A percentile compares a stretch with the other conserved stretches of the same genome.
Conservation (phyloP, 2,797 vertebrate genomes). For the Anas capensis region DNA sequence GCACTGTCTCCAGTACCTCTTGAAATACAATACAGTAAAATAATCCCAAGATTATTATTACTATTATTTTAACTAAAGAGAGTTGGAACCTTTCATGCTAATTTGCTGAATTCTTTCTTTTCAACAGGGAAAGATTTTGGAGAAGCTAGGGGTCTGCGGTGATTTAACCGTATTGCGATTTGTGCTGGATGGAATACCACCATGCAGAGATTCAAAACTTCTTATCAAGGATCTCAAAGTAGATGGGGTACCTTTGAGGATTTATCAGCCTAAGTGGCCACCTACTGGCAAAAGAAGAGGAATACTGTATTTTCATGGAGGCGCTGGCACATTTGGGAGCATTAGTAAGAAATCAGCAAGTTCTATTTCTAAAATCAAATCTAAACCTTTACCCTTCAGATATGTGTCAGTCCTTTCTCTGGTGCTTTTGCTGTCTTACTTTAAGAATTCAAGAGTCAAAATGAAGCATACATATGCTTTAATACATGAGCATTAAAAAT, state of each 20-base stretch:
- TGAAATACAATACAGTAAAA: not conserved
- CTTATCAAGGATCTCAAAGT: conserved; percentile 82
- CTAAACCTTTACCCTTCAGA: not conserved
- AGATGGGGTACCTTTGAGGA: conserved; percentile 80
- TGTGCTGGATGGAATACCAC: conserved; percentile 14
- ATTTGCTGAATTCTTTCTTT: not conserved
- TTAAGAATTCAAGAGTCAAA: not conserved
- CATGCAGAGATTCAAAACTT: conserved; percentile 71
- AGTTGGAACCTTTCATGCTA: not conserved
- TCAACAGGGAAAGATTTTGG: conserved; percentile 80
- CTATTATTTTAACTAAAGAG: not conserved
- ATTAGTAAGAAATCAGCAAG: conserved; percentile 77
- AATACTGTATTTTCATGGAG: conserved; percentile 86
- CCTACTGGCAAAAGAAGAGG: conserved; percentile 79
- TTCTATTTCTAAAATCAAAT: conserved; percentile 26
- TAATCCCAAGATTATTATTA: not conserved
- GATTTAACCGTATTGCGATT: conserved; percentile 78
- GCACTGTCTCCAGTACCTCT: no score
- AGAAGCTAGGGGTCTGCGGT: conserved; percentile 80
- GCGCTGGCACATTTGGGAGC: conserved; percentile 84
- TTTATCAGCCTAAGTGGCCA: conserved; percentile 81
- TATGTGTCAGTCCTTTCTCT: not conserved
- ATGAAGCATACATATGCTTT: no score
- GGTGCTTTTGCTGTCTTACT: no score
- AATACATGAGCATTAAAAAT: not conserved